Base-by-base conservation (phyloP, 2,888 invertebrate genomes). In the Campopleginae sp. region DNA sequence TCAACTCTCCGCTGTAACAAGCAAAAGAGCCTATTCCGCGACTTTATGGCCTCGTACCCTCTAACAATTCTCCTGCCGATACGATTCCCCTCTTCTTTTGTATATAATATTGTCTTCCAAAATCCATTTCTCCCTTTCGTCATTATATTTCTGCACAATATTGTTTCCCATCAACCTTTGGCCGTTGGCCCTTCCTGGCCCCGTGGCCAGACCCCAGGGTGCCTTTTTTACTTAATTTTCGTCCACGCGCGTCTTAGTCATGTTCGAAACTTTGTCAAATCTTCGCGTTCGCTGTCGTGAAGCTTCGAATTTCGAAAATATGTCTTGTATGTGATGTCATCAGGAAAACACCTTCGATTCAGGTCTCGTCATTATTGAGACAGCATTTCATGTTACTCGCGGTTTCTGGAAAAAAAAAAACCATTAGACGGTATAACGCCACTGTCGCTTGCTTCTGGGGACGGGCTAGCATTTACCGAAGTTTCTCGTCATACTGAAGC, bases 401-500 rank as follows among this genome's bases (percentile, higher is more conserved):
- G 58, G 42, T 44, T 19, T 44, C 71, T 27, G 66, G 71, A 76
- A 74, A 88, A 87, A 85, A 76, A 74, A 88, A 87, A 85, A 78
- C 87, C 88, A 88, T 90, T 90, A 90, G 86, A 84, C 80, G 46
- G 86, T 46, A 23, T 19, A 71, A 61, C 85, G 82, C 74, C 70
- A 58, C 33, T 77, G 72, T 80, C 44, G 42, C 33, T n/a, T 51
- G 14, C 51, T 61, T 48, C 63, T 74, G 75, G 31, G 42, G 81
- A 77, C 66, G 42, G 65, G 70, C 81, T 86, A 86, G 87, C 89
- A 89, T 88, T 88, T 86, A 77, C 77, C 84, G 83, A 90, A 90
- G 89, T 89, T 90, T 46, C 54, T 85, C 77, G 66, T 82, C 75
- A 84, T 81, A 84, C 58, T 75, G 75, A 75, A n/a, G 44, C 14